Conservation (phyloP, 2,113 vertebrate genomes). For the Barnardius zonarius region DNA sequence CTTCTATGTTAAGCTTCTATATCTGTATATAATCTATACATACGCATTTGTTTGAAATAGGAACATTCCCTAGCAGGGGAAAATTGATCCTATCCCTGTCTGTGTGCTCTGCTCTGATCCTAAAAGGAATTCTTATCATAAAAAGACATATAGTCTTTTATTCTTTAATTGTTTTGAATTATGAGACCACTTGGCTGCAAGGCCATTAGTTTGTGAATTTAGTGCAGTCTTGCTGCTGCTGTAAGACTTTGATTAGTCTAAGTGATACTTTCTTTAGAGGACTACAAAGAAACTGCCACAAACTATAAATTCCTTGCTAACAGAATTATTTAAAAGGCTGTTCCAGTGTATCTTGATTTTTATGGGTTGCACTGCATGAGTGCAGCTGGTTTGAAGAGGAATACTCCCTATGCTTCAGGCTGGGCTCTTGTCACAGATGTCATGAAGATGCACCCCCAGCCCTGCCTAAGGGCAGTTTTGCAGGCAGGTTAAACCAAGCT, state of each 20-base stretch:
- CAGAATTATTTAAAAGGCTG: not conserved
- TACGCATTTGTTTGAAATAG: not conserved
- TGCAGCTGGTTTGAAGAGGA: not conserved
- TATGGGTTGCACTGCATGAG: fast-evolving
- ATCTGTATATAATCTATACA: fast-evolving
- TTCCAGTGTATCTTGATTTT: not conserved
- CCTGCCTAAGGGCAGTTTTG: not conserved
- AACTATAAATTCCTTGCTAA: not conserved
- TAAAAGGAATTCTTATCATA: not conserved
- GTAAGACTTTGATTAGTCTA: not conserved
- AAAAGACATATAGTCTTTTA: not conserved
- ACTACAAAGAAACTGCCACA: not conserved
- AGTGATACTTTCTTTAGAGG: not conserved
- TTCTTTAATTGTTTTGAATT: conserved; percentile 19
- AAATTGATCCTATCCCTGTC: not conserved
- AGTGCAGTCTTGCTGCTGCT: not conserved
- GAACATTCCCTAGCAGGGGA: not conserved
- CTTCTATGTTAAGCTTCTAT: not conserved
- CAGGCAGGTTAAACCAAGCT: not conserved
- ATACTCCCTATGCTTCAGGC: not conserved
- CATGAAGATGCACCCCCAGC: not conserved
- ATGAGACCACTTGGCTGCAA: not conserved
- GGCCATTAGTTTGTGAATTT: not conserved
- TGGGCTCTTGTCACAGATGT: not conserved
- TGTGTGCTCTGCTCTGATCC: not conserved